phyloP scores from a whole-genome alignment of 2,888 invertebrate genomes.

The Subacronicta megacephala region DNA sequence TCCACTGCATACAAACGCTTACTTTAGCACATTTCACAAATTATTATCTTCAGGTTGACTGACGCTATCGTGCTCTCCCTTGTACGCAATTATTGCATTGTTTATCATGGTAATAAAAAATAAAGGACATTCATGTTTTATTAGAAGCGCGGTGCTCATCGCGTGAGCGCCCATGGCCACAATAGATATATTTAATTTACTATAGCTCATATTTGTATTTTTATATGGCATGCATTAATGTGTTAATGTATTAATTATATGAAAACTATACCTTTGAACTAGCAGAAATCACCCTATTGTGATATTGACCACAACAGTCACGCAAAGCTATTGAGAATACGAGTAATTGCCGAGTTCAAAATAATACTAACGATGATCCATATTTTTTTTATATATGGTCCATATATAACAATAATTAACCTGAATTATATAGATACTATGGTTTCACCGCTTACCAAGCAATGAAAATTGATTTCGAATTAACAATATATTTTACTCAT shows the following conservation, averaged over 20 bases:
- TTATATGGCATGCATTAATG: slow-evolving; percentile 60
- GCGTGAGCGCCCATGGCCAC: slow-evolving; percentile 65
- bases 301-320: slow-evolving; percentile 63
- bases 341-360: slow-evolving; percentile 13
- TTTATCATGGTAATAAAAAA: slow-evolving; percentile 60
- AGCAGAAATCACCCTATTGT: slow-evolving; percentile 67
- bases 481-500: no score
- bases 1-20: slow-evolving; percentile 69
- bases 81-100: slow-evolving; percentile 64
- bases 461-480: slow-evolving; percentile 11
- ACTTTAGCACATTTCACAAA: slow-evolving; percentile 63
- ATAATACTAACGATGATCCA: neutral
- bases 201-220: slow-evolving; percentile 60
- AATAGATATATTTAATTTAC: slow-evolving; percentile 68
- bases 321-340: slow-evolving; percentile 58
- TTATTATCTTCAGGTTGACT: slow-evolving; percentile 58
- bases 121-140: slow-evolving; percentile 56
- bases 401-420: slow-evolving; percentile 5
- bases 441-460: no score
- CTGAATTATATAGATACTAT: slow-evolving; percentile 2
- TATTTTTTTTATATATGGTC: no score
- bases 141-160: slow-evolving; percentile 59
- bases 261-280: slow-evolving; percentile 64
- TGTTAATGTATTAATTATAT: slow-evolving; percentile 72
- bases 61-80: slow-evolving; percentile 48